Conservation (phyloP, 1,140 invertebrate species). For the Ips typographus region DNA sequence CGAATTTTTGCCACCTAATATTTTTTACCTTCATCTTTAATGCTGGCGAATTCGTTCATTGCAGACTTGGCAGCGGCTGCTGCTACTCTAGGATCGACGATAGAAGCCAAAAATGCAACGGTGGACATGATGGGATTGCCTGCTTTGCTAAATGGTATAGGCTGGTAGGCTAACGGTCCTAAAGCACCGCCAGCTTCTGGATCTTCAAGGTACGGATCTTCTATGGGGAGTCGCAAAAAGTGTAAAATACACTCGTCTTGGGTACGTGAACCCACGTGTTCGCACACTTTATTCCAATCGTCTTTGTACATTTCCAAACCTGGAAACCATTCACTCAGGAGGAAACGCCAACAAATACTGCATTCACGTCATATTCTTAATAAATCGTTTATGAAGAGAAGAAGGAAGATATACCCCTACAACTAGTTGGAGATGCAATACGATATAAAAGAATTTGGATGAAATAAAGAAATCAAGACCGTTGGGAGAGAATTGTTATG, state of each 20-base stretch:
- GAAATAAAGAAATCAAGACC: too few relatives aligned
- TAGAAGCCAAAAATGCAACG: constrained; percentile 97
- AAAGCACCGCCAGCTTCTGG: constrained; percentile 73
- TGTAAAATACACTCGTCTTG: constrained; percentile 99
- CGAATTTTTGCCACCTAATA: not conserved
- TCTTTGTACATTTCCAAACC: constrained; percentile 96
- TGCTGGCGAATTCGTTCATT: constrained; percentile 92
- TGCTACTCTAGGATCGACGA: constrained; percentile 97
- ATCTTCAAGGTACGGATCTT: constrained; percentile 97
- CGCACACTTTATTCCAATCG: constrained; percentile 99
- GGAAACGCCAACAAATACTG: not conserved
- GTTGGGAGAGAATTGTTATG: too few relatives aligned
- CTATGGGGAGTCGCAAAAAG: constrained; percentile 95
- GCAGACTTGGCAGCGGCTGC: constrained; percentile 96
- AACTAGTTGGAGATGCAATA: too few relatives aligned
- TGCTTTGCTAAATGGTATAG: constrained; percentile 95
- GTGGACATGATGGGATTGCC: constrained; percentile 99
- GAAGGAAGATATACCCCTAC: too few relatives aligned
- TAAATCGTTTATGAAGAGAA: too few relatives aligned
- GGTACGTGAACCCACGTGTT: constrained; percentile 95
- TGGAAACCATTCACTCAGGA: not conserved
- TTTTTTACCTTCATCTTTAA: constrained; percentile 77
- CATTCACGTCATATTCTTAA: too few relatives aligned
- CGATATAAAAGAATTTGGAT: too few relatives aligned
- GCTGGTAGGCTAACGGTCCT: constrained; percentile 95